Conservation (phyloP, 2,797 vertebrate genomes). For the Esox masquinongy region DNA sequence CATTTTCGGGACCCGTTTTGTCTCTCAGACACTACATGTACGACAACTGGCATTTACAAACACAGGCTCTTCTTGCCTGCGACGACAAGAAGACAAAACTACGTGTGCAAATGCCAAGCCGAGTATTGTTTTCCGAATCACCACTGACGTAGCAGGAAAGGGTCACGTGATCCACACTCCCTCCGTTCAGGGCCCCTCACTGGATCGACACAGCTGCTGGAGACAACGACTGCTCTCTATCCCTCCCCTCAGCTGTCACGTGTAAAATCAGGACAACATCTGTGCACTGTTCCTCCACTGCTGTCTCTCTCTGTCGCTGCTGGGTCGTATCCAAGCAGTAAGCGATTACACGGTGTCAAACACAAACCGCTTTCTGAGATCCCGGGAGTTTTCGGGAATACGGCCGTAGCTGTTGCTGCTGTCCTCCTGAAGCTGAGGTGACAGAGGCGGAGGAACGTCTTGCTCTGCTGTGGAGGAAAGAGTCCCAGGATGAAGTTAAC, state of each 20-base stretch:
- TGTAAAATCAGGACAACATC: constrained; percentile 57
- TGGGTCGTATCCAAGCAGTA: neutral
- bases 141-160: neutral
- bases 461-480: neutral
- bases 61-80: no score
- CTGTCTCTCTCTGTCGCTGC: constrained; percentile 18
- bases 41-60: no score
- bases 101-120: no score
- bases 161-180: neutral
- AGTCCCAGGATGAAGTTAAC: constrained; percentile 10
- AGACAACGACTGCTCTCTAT: constrained; percentile 21
- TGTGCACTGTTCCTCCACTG: constrained; percentile 37
- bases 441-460: neutral
- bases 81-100: no score
- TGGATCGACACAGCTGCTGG: constrained; percentile 40
- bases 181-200: neutral
- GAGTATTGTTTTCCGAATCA: no score
- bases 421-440: neutral
- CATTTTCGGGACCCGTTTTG: no score
- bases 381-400: neutral
- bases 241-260: constrained; percentile 33
- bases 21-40: no score
- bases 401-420: neutral
- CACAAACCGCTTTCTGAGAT: neutral
- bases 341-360: neutral